Percentiles rank a stretch among this genome's conserved stretches.
These are phyloP conservation scores for Microcebus tavaratra DNA, from an alignment of 2,113 vertebrate species.

Conservation along the genomic window DNA sequence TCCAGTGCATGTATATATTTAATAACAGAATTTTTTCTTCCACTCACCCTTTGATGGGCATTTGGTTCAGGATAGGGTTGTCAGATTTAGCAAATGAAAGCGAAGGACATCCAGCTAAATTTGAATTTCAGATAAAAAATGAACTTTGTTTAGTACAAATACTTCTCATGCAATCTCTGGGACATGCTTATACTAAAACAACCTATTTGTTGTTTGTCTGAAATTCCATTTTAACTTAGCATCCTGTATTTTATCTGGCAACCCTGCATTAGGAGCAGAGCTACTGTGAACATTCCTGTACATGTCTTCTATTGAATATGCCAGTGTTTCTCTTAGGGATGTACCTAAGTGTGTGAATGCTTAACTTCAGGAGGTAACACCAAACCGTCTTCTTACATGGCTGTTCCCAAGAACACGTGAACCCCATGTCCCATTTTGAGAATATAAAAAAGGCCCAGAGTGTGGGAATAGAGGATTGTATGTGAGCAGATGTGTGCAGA, in stretches of 20 bases:
- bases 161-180: neutral
- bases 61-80: neutral
- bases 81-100: constrained; percentile 38
- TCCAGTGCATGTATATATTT: neutral
- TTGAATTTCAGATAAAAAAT: neutral
- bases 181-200: neutral
- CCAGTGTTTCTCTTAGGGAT: neutral
- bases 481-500: neutral
- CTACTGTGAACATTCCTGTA: neutral
- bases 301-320: neutral
- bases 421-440: neutral
- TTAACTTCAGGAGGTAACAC: neutral
- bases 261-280: neutral
- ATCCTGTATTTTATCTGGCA: constrained; percentile 23
- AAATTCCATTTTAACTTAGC: constrained; percentile 20
- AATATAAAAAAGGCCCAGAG: neutral
- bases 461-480: neutral
- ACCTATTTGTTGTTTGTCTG: neutral
- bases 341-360: neutral
- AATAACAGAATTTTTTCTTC: neutral
- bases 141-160: no score
- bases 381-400: constrained; percentile 26
- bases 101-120: neutral
- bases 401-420: neutral
- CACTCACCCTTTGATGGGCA: neutral